phyloP scores from a whole-genome alignment of 2,113 vertebrate genomes.

The Gobiocypris rarus region DNA sequence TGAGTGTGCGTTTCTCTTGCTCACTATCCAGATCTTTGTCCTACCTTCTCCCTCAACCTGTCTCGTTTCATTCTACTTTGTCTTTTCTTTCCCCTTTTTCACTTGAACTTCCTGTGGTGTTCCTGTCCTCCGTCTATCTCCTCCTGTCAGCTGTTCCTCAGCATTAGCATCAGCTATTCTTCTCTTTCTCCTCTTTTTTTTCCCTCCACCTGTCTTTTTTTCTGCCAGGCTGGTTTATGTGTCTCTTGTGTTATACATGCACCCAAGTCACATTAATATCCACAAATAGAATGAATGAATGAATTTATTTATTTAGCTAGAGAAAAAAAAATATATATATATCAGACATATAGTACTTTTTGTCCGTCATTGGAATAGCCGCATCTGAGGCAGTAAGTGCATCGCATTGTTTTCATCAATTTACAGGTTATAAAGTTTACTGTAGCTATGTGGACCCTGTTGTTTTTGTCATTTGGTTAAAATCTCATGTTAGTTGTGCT shows the following conservation, averaged over 20 bases:
- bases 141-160: constrained; percentile 30
- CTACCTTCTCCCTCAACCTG: not conserved
- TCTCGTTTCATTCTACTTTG: not conserved
- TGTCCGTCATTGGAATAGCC: too few relatives aligned
- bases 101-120: constrained; percentile 19
- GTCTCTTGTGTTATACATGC: not conserved
- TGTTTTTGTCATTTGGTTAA: too few relatives aligned
- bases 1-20: not conserved
- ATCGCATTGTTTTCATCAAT: too few relatives aligned
- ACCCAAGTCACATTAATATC: not conserved
- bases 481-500: too few relatives aligned
- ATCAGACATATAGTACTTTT: too few relatives aligned
- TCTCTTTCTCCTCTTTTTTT: constrained; percentile 4
- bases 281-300: not conserved
- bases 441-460: too few relatives aligned
- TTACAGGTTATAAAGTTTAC: too few relatives aligned
- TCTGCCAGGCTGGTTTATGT: not conserved
- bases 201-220: not conserved
- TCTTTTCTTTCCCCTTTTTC: not conserved
- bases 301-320: not conserved
- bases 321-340: not conserved
- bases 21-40: not conserved
- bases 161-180: constrained; percentile 32
- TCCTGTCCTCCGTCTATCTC: constrained; percentile 16
- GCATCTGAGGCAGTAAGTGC: too few relatives aligned